phyloP scores from a whole-genome alignment of 2,797 vertebrate species.

The Tangara arthus region DNA sequence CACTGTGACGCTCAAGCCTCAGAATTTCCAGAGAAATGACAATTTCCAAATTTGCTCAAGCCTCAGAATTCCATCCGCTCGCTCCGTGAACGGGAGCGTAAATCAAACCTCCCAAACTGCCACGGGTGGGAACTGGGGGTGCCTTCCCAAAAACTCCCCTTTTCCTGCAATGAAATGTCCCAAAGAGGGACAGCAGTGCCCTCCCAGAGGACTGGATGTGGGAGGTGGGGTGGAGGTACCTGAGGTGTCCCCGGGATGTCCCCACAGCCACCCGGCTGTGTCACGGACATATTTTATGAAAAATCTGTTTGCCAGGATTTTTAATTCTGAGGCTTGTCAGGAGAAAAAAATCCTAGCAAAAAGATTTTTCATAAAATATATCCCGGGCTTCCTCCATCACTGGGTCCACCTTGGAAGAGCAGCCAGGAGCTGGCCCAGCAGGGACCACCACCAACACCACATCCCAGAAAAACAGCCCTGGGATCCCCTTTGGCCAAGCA shows the following conservation, averaged over 20 bases:
- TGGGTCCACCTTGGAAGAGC: neutral
- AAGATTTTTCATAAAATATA: no score
- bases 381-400: neutral
- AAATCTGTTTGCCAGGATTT: no score
- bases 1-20: neutral
- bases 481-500: neutral
- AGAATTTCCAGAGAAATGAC: neutral
- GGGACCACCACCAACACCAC: rapidly evolving
- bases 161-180: rapidly evolving
- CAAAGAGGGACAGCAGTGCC: neutral
- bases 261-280: neutral
- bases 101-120: neutral
- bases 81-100: neutral
- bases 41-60: neutral
- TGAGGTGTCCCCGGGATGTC: rapidly evolving
- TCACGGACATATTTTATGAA: no score
- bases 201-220: rapidly evolving
- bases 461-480: neutral
- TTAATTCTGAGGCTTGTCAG: no score
- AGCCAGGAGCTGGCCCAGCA: neutral
- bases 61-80: neutral
- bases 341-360: no score
- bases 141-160: neutral
- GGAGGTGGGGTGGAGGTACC: neutral
- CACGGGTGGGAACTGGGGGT: rapidly evolving